A percentile compares a stretch with the other conserved stretches of the same genome.
Conservation (phyloP, 2,113 vertebrate species). For the Galeopterus variegatus region DNA sequence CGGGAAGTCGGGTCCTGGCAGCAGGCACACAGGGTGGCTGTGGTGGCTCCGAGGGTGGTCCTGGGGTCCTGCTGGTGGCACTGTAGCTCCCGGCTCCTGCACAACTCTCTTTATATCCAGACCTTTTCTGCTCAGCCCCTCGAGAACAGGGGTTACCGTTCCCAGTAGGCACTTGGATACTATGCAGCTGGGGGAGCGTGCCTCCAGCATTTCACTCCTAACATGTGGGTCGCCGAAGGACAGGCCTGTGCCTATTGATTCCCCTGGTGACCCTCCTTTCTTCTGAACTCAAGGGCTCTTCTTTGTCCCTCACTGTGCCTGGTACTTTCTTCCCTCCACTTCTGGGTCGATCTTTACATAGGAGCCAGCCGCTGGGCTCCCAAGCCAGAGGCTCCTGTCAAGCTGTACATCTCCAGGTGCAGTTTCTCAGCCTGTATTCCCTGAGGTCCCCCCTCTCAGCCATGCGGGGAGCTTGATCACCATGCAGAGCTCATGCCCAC, state of each 20-base stretch:
- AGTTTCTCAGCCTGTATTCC: not conserved
- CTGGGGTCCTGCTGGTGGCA: not conserved
- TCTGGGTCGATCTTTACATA: not conserved
- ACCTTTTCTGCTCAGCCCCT: not conserved
- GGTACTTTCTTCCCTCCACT: not conserved
- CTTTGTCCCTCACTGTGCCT: not conserved
- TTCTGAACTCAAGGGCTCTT: not conserved
- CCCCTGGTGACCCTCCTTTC: not conserved
- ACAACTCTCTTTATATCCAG: not conserved
- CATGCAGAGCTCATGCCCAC: not conserved
- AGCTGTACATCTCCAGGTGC: not conserved
- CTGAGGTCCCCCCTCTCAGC: not conserved
- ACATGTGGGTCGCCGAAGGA: not conserved
- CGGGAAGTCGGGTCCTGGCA: not conserved
- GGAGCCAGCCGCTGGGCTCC: fast-evolving
- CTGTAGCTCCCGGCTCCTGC: too few species aligned
- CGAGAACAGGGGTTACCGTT: fast-evolving
- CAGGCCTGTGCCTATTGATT: not conserved
- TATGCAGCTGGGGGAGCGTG: not conserved
- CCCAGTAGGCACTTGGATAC: too few species aligned
- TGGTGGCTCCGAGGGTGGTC: not conserved
- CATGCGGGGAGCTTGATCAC: not conserved
- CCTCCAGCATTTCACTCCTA: too few species aligned
- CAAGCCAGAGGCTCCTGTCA: not conserved
- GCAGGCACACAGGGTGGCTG: not conserved